Percentiles rank a stretch among this genome's conserved stretches.
Evolutionary conservation across 2,888 invertebrate species (phyloP).

Genomic region (Drosophila villosipedis): DNA sequence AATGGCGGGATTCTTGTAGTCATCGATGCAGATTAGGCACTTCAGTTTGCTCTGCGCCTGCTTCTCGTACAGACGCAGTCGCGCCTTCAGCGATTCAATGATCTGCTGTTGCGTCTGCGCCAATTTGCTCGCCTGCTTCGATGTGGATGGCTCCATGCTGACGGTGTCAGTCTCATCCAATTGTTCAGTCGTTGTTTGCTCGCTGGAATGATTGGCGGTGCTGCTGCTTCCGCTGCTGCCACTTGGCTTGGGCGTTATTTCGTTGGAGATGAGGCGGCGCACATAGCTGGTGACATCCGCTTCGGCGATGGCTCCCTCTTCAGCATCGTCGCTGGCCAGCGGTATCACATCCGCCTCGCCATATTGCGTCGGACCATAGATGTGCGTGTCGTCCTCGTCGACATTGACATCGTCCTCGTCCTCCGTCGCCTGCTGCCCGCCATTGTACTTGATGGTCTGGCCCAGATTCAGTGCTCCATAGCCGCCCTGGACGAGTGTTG

Average conservation of each 20-base stretch:
- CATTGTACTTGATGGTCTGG: constrained; percentile 70
- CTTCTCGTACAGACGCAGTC: constrained; percentile 91
- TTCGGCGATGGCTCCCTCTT: constrained; percentile 83
- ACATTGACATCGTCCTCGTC: constrained; percentile 92
- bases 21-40: constrained; percentile 95
- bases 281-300: constrained; percentile 82
- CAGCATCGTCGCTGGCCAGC: constrained; percentile 85
- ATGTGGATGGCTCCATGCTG: constrained; percentile 38
- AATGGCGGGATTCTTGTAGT: constrained; percentile 93
- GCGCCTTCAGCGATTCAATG: constrained; percentile 91
- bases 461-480: constrained; percentile 86
- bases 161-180: constrained; percentile 1
- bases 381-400: constrained; percentile 93
- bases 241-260: constrained; percentile 41
- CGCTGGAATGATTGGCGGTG: constrained; percentile 47
- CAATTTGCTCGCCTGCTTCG: constrained; percentile 33
- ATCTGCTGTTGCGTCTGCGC: constrained; percentile 81
- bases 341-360: constrained; percentile 90
- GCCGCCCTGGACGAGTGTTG: constrained; percentile 89
- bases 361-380: constrained; percentile 95
- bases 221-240: constrained; percentile 13
- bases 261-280: constrained; percentile 77
- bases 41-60: constrained; percentile 89
- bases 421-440: constrained; percentile 81
- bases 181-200: constrained; percentile 35